Evolutionary conservation across 1,140 invertebrate genomes (phyloP), one percentile per base, ranked within the genome.

Genomic region (Mercenaria mercenaria): DNA sequence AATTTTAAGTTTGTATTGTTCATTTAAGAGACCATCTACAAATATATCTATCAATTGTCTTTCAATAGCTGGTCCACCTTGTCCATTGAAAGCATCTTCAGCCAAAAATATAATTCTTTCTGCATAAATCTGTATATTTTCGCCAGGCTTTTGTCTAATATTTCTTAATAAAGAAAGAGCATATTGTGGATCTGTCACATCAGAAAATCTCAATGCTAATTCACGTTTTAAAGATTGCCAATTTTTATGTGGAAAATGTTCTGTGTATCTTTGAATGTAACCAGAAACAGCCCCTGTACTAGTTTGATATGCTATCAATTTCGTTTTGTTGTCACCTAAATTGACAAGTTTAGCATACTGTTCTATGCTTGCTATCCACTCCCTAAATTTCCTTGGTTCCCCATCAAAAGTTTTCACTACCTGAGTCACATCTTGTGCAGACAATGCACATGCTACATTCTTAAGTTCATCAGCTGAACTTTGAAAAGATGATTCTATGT

Each of bases 21-120:
- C 56, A 67, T 83, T 67, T n/a, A 3, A 39, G 1, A 83, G 59
- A 41, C 80, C 80, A 67, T 83, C 41, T 13, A 83, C 39, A 67
- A 83, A 83, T 26, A 67, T 83, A 18, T 83, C 80, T 41, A 67
- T 47, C 18, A 83, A 29, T 23, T 64, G 29, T 8, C 20, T 29
- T 39, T 61, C 32, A 64, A 47, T 29, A 11, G 15, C 8, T 18
- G 34, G 13, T 2, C 41, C 52, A 2, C 34, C 52, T 11, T 34
- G 34, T 29, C 23, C 77, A 29, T 80, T 1, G 56, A 20, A 80
- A 18, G 43, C 77, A 15, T 29, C 13, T 18, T 80, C 77, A 32
- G 77, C 77, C 23, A 80, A 32, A 10, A 1, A 29, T 10, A 80
- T 11, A 1, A 80, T 11, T 59, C 26, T 52, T 29, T 83, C 80